Conservation (phyloP, 2,888 invertebrate species). For the Callimorpha dominula region DNA sequence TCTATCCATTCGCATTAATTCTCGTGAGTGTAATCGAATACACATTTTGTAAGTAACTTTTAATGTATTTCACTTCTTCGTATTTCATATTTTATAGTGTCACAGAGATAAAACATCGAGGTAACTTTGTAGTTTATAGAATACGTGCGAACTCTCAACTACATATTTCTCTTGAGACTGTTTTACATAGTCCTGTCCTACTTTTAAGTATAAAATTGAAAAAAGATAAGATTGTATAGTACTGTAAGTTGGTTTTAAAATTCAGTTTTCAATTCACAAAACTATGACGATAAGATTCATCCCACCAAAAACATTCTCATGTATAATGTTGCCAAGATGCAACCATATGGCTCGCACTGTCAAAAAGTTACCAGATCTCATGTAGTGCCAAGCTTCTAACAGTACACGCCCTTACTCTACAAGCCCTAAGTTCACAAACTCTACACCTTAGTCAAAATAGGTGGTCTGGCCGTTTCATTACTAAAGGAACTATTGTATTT, state of each 20-base stretch:
- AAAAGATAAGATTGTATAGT: constrained; percentile 1
- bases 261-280: neutral
- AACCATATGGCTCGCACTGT: too few relatives aligned
- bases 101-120: neutral
- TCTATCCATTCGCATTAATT: too few relatives aligned
- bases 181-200: constrained; percentile 6
- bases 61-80: neutral
- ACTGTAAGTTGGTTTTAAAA: neutral
- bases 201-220: constrained; percentile 9
- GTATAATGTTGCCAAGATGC: too few relatives aligned
- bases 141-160: constrained; percentile 11
- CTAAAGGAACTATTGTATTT: too few relatives aligned
- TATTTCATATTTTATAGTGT: neutral
- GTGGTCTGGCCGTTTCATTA: too few relatives aligned
- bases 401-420: too few relatives aligned
- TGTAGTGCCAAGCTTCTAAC: too few relatives aligned
- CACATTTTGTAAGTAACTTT: neutral
- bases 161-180: constrained; percentile 1
- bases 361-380: too few relatives aligned
- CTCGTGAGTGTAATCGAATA: neutral
- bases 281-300: neutral
- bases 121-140: constrained; percentile 11
- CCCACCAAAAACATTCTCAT: too few relatives aligned
- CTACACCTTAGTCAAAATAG: too few relatives aligned
- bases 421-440: too few relatives aligned